These are phyloP conservation scores for Pseudochirops corinnae DNA, from an alignment of 2,797 vertebrate species.

Conservation along the genomic window DNA sequence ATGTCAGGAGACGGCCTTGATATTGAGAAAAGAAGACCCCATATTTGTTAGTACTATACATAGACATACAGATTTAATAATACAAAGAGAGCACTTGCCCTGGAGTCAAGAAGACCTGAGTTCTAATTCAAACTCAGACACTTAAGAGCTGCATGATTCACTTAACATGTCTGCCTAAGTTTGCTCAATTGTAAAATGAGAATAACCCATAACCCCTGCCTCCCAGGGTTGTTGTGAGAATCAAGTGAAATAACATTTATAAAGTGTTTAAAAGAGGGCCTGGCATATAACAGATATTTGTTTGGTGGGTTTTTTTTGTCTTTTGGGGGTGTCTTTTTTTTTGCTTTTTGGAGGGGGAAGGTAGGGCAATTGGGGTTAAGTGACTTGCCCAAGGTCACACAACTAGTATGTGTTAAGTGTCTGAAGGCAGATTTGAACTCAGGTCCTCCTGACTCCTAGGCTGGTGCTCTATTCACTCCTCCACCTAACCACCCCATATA, in stretches of 20 bases:
- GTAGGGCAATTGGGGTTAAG: too few species aligned
- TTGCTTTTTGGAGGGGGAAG: too few species aligned
- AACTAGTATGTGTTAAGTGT: too few species aligned
- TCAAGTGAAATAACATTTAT: not conserved
- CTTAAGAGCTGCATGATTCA: not conserved
- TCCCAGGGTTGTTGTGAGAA: not conserved
- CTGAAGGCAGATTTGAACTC: too few species aligned
- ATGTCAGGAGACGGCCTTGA: slow-evolving; percentile 9
- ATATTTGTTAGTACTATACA: not conserved
- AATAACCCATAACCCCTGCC: not conserved
- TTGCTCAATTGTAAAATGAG: not conserved
- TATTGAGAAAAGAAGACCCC: not conserved
- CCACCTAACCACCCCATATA: not conserved
- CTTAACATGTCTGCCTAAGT: not conserved
- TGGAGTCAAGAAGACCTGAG: not conserved
- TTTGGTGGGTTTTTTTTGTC: too few species aligned
- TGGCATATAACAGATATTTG: not conserved
- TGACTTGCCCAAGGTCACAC: too few species aligned
- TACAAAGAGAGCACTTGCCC: not conserved
- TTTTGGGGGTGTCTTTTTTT: too few species aligned
- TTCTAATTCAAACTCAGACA: not conserved
- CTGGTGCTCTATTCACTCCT: too few species aligned
- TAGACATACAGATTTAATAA: not conserved
- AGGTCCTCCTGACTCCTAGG: too few species aligned
- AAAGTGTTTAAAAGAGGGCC: not conserved